A percentile compares a stretch with the other conserved stretches of the same genome.
Evolutionary conservation across 2,113 vertebrate genomes (phyloP).

Genomic region (Carassius gibelio): DNA sequence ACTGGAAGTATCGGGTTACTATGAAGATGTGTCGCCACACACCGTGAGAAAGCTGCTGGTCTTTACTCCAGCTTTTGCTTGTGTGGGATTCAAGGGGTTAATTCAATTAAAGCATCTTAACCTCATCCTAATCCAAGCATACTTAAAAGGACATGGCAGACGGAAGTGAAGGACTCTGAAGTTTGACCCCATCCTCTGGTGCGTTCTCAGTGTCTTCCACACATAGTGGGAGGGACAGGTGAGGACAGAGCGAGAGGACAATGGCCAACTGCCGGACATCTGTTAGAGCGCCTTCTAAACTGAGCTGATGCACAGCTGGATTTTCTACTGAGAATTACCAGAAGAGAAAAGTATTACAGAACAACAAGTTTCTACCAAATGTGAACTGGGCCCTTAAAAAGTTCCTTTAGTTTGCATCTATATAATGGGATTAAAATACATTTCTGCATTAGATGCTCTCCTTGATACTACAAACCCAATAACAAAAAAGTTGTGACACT

Average conservation of each 20-base stretch:
- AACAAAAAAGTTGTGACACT: no score
- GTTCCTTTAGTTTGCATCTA: not conserved
- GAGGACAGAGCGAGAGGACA: constrained; percentile 18
- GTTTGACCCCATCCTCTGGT: not conserved
- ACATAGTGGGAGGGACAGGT: constrained; percentile 22
- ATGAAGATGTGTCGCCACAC: constrained; percentile 24
- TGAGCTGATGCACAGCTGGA: constrained; percentile 28
- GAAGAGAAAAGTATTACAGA: not conserved
- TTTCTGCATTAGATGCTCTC: not conserved
- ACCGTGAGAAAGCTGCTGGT: constrained; percentile 14
- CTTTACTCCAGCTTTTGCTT: constrained; percentile 3
- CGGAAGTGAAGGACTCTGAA: constrained; percentile 5
- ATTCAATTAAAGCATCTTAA: constrained; percentile 51
- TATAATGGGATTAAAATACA: not conserved
- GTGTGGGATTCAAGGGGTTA: constrained; percentile 34
- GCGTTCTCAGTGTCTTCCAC: not conserved
- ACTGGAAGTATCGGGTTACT: constrained; percentile 43
- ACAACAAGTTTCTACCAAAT: not conserved
- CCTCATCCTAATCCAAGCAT: constrained; percentile 37
- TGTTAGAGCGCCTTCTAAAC: not conserved
- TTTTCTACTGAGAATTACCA: not conserved
- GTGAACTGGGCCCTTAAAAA: not conserved
- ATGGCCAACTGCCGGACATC: not conserved
- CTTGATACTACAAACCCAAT: not conserved
- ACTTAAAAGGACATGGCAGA: constrained; percentile 23